These are phyloP conservation scores for Notechis scutatus DNA, from an alignment of 2,113 vertebrate species.

Conservation along the genomic window DNA sequence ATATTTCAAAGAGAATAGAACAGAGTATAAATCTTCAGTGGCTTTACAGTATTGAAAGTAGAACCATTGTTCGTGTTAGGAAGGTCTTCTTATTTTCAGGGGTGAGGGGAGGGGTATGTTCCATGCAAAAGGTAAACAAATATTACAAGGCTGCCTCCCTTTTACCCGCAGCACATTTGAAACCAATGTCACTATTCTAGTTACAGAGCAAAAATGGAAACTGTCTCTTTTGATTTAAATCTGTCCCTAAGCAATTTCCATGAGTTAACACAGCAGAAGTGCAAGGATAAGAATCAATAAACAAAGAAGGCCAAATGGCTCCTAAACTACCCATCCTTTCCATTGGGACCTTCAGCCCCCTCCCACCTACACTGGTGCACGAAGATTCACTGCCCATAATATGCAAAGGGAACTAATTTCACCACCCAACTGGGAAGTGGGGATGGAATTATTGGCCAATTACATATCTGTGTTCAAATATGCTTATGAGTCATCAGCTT, in stretches of 20 bases:
- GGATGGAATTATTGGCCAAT: conserved; percentile 60
- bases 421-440: conserved; percentile 40
- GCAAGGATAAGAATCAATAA: conserved; percentile 64
- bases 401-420: conserved; percentile 29
- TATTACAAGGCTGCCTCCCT: conserved; percentile 57
- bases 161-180: conserved; percentile 63
- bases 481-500: conserved; percentile 67
- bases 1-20: conserved; percentile 34
- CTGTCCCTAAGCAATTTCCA: conserved; percentile 73
- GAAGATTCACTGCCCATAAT: conserved; percentile 58
- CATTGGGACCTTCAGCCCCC: conserved; percentile 35
- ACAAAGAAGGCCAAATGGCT: conserved; percentile 58
- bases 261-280: conserved; percentile 68
- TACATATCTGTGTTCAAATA: conserved; percentile 53
- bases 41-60: conserved; percentile 51
- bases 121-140: conserved; percentile 61
- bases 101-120: conserved; percentile 44
- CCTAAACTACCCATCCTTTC: conserved; percentile 51
- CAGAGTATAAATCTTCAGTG: conserved; percentile 11
- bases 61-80: not conserved
- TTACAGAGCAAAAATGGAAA: conserved; percentile 73
- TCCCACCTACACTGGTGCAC: conserved; percentile 49
- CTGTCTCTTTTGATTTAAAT: conserved; percentile 76
- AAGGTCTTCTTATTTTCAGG: conserved; percentile 50
- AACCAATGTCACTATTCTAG: conserved; percentile 67